A percentile compares a stretch with the other conserved stretches of the same genome.
These are phyloP conservation scores for Protaetia brevitarsis DNA, from an alignment of 1,140 invertebrate species.

Conservation along the genomic window DNA sequence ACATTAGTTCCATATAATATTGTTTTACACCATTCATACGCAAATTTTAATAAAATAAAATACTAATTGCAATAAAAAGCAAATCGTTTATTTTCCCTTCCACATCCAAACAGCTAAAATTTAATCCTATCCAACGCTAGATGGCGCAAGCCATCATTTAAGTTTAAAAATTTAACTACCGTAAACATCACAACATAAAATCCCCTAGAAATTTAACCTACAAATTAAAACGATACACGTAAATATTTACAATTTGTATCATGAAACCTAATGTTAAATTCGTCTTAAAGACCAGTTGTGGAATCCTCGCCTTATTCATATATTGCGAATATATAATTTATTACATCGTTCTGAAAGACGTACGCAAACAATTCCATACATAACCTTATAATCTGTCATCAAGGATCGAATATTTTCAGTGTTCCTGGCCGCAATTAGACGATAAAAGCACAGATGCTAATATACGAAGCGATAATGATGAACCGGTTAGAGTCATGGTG, in stretches of 20 bases:
- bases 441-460: slow-evolving; percentile 48
- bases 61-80: slow-evolving; percentile 26
- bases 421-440: slow-evolving; percentile 62
- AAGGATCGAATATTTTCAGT: slow-evolving; percentile 52
- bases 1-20: slow-evolving; percentile 36
- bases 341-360: slow-evolving; percentile 64
- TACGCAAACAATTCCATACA: slow-evolving; percentile 44
- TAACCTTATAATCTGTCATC: background rate
- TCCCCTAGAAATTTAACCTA: no score
- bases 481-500: slow-evolving; percentile 73
- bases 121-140: no score
- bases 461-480: slow-evolving; percentile 45
- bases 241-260: slow-evolving; percentile 10
- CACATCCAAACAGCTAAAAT: no score
- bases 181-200: no score
- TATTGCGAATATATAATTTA: slow-evolving; percentile 72
- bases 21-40: slow-evolving; percentile 44
- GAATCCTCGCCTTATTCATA: slow-evolving; percentile 50
- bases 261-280: slow-evolving; percentile 24
- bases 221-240: no score
- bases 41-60: slow-evolving; percentile 43
- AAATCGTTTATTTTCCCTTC: background rate
- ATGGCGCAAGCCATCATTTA: no score
- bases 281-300: slow-evolving; percentile 31
- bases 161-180: no score